Base-by-base conservation (phyloP, 2,888 invertebrate genomes). In the Eilema griseolum region DNA sequence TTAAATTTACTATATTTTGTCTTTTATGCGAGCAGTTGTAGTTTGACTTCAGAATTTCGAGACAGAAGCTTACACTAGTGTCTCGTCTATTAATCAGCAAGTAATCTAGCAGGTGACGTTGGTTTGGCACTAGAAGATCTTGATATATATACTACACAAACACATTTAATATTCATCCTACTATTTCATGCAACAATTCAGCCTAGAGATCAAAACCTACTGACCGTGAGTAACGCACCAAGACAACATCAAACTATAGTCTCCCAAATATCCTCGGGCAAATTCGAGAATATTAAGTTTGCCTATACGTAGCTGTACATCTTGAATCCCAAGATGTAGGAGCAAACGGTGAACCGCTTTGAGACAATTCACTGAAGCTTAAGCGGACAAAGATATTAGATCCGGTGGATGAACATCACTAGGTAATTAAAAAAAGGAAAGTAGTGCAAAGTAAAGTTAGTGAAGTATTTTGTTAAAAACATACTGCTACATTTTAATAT, bases 341-440 rank as follows among this genome's bases (percentile, higher is more conserved):
- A 46, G 60, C 60, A 62, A 57, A 57, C 62, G 64, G n/a, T 63
- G 63, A 63, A 69, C 24, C 37, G 24, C 59, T 28, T 56, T 62
- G 68, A 61, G 60, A 60, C 59, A 57, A 68, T 14, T 33, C 63
- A 69, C 59, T 69, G 64, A 63, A 64, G 69, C 37, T 24, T 63
- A 59, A 64, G 64, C 28, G 23, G 63, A 64, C 64, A 69, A 60
- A 64, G 69, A 59, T 28, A 67, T 67, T 67, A 67, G 31, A 52
- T 33, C 23, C 61, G 46, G 61, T 33, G 24, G 67, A 67, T 67
- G 67, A 46, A 61, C 31, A 61, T 52, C 24, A 23, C 33, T 67
- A n/a, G 33, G 33, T 61, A 67, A 67, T 61, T 61, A 52, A 52
- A 46, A 52, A 20, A 46, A 20, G 46, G 20, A 20, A 20, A 46